These are phyloP conservation scores for Squalus acanthias DNA, from an alignment of 2,797 vertebrate species.

Conservation along the genomic window DNA sequence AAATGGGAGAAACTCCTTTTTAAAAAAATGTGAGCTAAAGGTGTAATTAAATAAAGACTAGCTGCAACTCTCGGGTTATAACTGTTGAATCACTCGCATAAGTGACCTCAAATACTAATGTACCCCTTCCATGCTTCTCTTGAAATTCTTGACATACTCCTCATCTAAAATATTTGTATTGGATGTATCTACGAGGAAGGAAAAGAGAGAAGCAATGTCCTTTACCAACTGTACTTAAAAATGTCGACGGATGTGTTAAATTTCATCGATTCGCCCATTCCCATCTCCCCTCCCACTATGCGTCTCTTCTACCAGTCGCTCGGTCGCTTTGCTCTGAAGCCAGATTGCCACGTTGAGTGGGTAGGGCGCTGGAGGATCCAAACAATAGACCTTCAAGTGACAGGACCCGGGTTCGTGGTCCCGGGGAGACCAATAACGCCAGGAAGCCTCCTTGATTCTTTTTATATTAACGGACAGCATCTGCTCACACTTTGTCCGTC, in stretches of 20 bases:
- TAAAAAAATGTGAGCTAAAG: not conserved
- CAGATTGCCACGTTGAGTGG: conserved; percentile 31
- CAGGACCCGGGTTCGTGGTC: not conserved
- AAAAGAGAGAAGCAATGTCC: not conserved
- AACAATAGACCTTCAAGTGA: too few relatives aligned
- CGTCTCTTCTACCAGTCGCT: too few relatives aligned
- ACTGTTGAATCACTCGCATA: not conserved
- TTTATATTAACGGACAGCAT: not conserved
- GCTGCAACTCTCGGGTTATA: not conserved
- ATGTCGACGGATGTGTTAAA: not conserved
- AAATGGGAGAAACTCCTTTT: not conserved
- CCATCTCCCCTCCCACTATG: too few relatives aligned
- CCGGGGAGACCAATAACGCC: not conserved
- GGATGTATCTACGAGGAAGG: not conserved
- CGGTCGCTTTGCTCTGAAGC: not conserved
- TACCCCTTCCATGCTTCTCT: not conserved
- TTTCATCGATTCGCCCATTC: not conserved
- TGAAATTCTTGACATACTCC: not conserved
- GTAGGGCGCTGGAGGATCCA: not conserved
- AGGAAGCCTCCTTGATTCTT: too few relatives aligned
- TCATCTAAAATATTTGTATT: not conserved
- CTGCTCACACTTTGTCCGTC: not conserved
- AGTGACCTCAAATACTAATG: not conserved
- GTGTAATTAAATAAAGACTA: too few relatives aligned
- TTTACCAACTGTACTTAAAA: not conserved